Percentiles rank a stretch among this genome's conserved stretches.
Evolutionary conservation across 2,888 invertebrate species (phyloP).

Genomic region (Leptarthrus brevirostris): DNA sequence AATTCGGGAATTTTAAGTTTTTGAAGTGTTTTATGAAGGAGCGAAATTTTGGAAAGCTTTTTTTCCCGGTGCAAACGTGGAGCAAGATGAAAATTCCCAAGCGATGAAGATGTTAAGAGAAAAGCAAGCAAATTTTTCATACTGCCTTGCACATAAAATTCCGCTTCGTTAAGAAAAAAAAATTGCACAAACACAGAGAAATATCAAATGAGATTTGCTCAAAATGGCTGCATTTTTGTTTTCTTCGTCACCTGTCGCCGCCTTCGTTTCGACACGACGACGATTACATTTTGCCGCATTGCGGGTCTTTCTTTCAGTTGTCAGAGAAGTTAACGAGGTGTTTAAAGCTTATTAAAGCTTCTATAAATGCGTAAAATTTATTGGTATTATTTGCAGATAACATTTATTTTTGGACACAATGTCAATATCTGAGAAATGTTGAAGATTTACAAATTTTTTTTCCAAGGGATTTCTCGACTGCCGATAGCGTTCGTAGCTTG

Average conservation of each 20-base stretch:
- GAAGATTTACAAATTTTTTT: conserved; percentile 4
- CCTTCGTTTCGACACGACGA: conserved; percentile 59
- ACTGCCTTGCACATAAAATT: conserved; percentile 6
- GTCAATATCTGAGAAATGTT: not conserved
- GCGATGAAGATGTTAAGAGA: no score
- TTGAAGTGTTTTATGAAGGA: no score
- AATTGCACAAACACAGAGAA: conserved; percentile 7
- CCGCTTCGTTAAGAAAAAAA: not conserved
- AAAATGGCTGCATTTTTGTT: conserved; percentile 53
- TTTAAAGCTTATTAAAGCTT: conserved; percentile 44
- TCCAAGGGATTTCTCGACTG: not conserved
- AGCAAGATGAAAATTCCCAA: no score
- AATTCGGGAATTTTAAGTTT: no score
- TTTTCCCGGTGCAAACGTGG: no score
- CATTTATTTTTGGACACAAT: conserved; percentile 29
- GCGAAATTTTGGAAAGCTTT: no score
- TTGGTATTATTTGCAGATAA: conserved; percentile 5
- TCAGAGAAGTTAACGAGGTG: conserved; percentile 46
- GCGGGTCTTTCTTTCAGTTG: conserved; percentile 64
- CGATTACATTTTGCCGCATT: conserved; percentile 66
- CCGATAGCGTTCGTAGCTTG: conserved; percentile 23
- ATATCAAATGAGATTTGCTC: conserved; percentile 41
- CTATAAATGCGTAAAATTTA: conserved; percentile 35
- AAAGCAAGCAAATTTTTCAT: no score
- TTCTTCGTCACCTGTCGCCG: conserved; percentile 63